Base-by-base conservation (phyloP, 2,888 invertebrate species). In the Cacoxenus indagator region DNA sequence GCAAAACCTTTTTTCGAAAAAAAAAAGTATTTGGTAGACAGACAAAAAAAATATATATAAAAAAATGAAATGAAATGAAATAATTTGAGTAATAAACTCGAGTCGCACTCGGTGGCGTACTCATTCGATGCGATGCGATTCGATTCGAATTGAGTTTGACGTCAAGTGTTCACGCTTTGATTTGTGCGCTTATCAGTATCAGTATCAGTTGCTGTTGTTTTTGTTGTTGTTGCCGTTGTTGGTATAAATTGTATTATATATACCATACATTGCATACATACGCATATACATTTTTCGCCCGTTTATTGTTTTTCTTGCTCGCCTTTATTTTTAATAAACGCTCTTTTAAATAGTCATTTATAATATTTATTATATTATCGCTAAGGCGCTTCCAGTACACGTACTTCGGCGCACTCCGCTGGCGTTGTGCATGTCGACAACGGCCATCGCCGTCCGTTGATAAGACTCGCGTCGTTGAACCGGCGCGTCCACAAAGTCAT, bases 321-420 rank as follows among this genome's bases (percentile, higher is more conserved):
- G 22, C 48, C 37, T 61, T 61, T 61, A 29, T 61, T 71, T 57
- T 71, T 64, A 64, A 69, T 68, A 74, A 72, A 69, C 68, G 68
- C 64, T 19, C 54, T 46, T 64, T 69, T 64, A 76, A 73, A 70
- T 69, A 75, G 73, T 70, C 64, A 71, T 69, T 76, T 72, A 70
- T 70, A 73, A 66, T 70, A 70, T 69, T 74, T 73, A 73, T 76
- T 74, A 72, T 73, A 71, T 76, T 69, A 71, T 71, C 69, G 67
- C 68, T 6, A 61, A 43, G 62, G 64, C 69, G 69, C 66, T 43
- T 6, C 22, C 19, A 17, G 26, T 27, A 46, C 14, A 14, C n/a
- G 62, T 43, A n/a, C n/a, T 43, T 43, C 45, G 22, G 62, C 29
- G 17, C 29, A 24, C n/a, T 37, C 4, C 37, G 37, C 51, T 19